Conservation (phyloP, 2,888 invertebrate genomes). For the Strigamia maritima region DNA sequence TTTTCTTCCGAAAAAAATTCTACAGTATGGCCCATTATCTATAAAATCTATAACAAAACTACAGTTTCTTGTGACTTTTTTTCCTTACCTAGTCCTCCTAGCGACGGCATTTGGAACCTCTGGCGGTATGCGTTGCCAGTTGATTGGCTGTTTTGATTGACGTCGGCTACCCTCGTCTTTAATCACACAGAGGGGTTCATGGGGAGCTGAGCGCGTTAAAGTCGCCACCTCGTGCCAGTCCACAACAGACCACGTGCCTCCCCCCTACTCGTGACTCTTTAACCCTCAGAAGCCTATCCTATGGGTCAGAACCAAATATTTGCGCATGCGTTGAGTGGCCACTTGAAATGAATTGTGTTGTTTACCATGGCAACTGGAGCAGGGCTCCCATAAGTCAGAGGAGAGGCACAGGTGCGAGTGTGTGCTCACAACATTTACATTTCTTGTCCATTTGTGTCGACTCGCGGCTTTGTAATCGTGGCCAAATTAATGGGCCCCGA, state of each 20-base stretch:
- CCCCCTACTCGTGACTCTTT: neutral
- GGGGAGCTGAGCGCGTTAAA: too few relatives aligned
- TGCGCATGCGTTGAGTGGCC: neutral
- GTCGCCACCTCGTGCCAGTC: too few relatives aligned
- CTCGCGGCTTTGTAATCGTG: slow-evolving; percentile 1
- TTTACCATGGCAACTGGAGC: slow-evolving; percentile 9
- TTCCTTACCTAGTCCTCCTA: too few relatives aligned
- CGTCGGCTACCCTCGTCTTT: neutral
- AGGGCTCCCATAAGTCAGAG: neutral
- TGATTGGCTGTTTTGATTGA: neutral
- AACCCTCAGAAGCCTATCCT: too few relatives aligned
- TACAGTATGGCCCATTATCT: too few relatives aligned
- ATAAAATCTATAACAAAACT: too few relatives aligned
- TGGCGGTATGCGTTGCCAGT: neutral
- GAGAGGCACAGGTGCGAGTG: neutral
- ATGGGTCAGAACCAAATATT: neutral
- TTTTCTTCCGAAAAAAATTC: too few relatives aligned
- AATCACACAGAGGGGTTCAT: too few relatives aligned
- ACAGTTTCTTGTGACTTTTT: too few relatives aligned
- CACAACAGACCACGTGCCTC: neutral
- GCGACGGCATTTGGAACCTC: neutral
- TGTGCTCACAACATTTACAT: slow-evolving; percentile 3
- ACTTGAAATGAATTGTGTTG: slow-evolving; percentile 15
- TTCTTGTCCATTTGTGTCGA: slow-evolving; percentile 15
- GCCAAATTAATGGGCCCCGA: slow-evolving; percentile 7